Conservation (phyloP, 2,888 invertebrate genomes). For the Villa cingulata region DNA sequence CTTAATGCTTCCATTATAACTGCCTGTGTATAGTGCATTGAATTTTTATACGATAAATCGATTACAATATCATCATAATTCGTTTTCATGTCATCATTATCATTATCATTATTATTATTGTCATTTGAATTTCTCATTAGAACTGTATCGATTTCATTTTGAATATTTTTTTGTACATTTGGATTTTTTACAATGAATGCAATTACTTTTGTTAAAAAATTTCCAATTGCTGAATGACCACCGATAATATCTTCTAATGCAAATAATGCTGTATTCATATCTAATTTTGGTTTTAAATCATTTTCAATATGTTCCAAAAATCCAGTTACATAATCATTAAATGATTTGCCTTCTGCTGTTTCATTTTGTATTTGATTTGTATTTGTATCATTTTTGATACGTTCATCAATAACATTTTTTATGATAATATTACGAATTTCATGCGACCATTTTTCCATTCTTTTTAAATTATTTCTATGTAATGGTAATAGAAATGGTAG, state of each 20-base stretch:
- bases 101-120: neutral
- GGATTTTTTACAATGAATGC: conserved; percentile 41
- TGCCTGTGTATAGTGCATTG: conserved; percentile 47
- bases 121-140: neutral
- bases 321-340: conserved; percentile 48
- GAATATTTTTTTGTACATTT: conserved; percentile 41
- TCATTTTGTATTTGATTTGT: too few relatives aligned
- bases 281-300: conserved; percentile 31
- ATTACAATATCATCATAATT: conserved; percentile 7
- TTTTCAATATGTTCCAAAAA: conserved; percentile 41
- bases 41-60: conserved; percentile 31
- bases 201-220: conserved; percentile 45
- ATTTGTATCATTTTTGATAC: conserved; percentile 24
- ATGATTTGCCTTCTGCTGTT: too few relatives aligned
- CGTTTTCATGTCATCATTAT: neutral
- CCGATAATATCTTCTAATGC: conserved; percentile 42
- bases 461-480: conserved; percentile 38
- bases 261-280: conserved; percentile 35
- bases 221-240: conserved; percentile 51
- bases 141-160: conserved; percentile 37
- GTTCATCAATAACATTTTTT: conserved; percentile 38
- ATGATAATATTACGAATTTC: conserved; percentile 42
- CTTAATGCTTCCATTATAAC: conserved; percentile 48
- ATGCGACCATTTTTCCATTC: conserved; percentile 39
- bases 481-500: conserved; percentile 46